Evolutionary conservation across 2,797 vertebrate species (phyloP).

Genomic region (Sylvia borin): DNA sequence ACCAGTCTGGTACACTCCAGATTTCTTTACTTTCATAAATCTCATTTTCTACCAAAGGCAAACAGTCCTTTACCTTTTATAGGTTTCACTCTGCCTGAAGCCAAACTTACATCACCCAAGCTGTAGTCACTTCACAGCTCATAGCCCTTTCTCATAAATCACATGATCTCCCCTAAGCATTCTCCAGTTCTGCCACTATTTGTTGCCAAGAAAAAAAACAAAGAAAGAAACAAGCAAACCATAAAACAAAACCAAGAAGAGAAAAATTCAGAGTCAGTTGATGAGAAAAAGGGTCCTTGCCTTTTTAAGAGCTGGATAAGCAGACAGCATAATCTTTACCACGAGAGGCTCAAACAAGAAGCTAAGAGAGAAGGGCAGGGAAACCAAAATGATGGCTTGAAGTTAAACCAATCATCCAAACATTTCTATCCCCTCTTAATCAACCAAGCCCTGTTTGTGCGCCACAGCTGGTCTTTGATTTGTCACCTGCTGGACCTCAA

Average conservation of each 20-base stretch:
- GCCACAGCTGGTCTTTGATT: accelerated
- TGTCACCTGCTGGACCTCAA: not conserved
- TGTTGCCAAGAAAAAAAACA: slow-evolving; percentile 31
- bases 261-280: not conserved
- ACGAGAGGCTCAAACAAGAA: not conserved
- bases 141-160: slow-evolving; percentile 40
- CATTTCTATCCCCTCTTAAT: not conserved
- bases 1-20: not conserved
- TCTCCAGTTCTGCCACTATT: not conserved
- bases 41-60: not conserved
- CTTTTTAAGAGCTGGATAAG: not conserved
- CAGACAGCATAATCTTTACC: not conserved
- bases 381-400: not conserved
- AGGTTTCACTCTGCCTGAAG: not conserved
- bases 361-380: not conserved
- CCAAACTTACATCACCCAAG: not conserved
- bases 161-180: slow-evolving; percentile 9
- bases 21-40: not conserved
- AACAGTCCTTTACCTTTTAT: not conserved
- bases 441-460: not conserved
- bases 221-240: not conserved
- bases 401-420: not conserved
- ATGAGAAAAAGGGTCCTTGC: not conserved
- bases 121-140: not conserved
- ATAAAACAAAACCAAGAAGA: slow-evolving; percentile 18